Percentiles rank a stretch among this genome's conserved stretches.
Evolutionary conservation across 37 sponge, comb jelly and placozoan genomes (phyloP).

Genomic region (Ianthella basta): DNA sequence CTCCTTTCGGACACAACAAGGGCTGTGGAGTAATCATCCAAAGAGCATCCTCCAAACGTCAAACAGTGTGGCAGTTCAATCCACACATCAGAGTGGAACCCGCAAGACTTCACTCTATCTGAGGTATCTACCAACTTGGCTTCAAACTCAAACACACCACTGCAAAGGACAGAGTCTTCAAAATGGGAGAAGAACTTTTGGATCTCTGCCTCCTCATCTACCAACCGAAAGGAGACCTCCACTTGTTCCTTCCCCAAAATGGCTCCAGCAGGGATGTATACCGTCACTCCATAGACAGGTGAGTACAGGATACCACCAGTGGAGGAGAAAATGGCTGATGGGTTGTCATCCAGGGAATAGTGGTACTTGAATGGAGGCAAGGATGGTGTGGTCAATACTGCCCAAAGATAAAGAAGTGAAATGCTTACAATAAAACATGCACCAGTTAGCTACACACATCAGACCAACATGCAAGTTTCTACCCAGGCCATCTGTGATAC

Average conservation of each 20-base stretch:
- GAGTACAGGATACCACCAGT: constrained; percentile 24
- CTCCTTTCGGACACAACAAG: no score
- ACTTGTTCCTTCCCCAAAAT: background rate
- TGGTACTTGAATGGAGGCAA: no score
- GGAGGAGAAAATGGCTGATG: constrained; percentile 4
- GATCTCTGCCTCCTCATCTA: background rate
- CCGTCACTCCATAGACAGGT: constrained; percentile 10
- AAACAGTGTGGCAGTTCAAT: background rate
- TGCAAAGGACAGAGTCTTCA: background rate
- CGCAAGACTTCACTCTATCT: no score
- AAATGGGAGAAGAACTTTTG: background rate
- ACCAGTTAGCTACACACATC: no score
- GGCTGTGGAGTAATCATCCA: no score
- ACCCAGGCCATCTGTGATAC: no score
- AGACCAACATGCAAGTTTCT: no score
- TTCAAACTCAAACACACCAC: constrained; percentile 11
- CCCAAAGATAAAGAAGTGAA: no score
- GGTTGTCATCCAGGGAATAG: background rate
- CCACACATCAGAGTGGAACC: constrained; percentile 13
- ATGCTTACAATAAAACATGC: no score
- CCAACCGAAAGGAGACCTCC: constrained; percentile 1
- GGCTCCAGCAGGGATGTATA: constrained; percentile 30
- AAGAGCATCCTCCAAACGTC: no score
- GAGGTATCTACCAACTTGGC: background rate
- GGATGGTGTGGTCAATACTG: no score